Conservation (phyloP, 2,113 vertebrate species). For the Marcusenius ussheri region DNA sequence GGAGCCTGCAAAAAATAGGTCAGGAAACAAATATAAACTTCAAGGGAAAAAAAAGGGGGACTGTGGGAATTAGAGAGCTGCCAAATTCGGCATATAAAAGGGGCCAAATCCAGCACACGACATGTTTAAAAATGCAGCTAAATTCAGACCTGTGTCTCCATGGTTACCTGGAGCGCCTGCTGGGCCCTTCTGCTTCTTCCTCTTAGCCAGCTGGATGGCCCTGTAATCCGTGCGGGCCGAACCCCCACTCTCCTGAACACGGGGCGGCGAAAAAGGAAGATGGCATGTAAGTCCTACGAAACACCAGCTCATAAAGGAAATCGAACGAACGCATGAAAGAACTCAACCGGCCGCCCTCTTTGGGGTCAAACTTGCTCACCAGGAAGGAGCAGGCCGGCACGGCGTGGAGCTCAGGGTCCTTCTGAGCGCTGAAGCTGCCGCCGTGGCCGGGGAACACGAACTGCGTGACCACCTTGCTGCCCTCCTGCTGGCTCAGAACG, state of each 20-base stretch:
- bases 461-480: conserved; percentile 66
- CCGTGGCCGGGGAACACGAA: conserved; percentile 69
- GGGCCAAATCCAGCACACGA: not conserved
- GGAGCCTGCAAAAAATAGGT: conserved; percentile 48
- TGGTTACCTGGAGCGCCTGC: conserved; percentile 63
- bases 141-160: not conserved
- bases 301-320: not conserved
- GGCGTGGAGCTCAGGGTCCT: conserved; percentile 64
- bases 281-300: not conserved
- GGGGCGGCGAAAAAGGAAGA: not conserved
- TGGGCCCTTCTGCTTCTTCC: conserved; percentile 72
- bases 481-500: conserved; percentile 63
- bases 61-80: not conserved
- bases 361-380: conserved; percentile 55
- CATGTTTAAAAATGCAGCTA: not conserved
- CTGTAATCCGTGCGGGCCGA: conserved; percentile 93
- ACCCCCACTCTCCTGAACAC: conserved; percentile 76
- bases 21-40: not conserved
- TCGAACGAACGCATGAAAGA: not conserved
- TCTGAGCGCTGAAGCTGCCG: conserved; percentile 68
- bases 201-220: conserved; percentile 88
- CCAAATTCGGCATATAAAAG: not conserved
- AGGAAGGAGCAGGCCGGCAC: conserved; percentile 70
- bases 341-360: not conserved
- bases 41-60: not conserved